Percentiles rank a stretch among this genome's conserved stretches.
Conservation (phyloP, 1,140 invertebrate genomes). For the Halesus radiatus region DNA sequence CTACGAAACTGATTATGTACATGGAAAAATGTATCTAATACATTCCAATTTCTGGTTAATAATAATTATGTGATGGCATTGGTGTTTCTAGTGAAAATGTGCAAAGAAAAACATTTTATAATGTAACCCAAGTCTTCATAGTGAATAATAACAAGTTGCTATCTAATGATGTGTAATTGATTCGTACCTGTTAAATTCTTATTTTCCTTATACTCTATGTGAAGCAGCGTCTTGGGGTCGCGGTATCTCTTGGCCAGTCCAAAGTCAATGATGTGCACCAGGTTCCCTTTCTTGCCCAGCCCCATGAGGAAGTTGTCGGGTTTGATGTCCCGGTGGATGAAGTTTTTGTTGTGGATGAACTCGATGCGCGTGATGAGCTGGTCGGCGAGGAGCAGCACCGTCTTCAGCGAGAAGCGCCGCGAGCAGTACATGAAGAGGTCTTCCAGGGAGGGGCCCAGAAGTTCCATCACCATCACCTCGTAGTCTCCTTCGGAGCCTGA, state of each 20-base stretch:
- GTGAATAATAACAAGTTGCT: too few relatives aligned
- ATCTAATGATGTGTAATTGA: too few relatives aligned
- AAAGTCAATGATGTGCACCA: conserved; percentile 99
- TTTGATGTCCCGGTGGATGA: conserved; percentile 97
- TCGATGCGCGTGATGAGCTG: conserved; percentile 98
- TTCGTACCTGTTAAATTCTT: conserved; percentile 96
- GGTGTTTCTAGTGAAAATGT: too few relatives aligned
- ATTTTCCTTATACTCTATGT: conserved; percentile 98
- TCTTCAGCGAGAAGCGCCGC: conserved; percentile 96
- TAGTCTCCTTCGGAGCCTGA: conserved; percentile 98
- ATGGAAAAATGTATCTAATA: too few relatives aligned
- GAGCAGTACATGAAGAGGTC: conserved; percentile 99
- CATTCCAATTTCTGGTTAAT: too few relatives aligned
- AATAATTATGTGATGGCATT: too few relatives aligned
- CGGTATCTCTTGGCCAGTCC: conserved; percentile 98
- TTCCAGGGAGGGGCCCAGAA: conserved; percentile 96
- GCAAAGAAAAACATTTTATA: too few relatives aligned
- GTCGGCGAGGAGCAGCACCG: conserved; percentile 96
- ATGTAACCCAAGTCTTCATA: too few relatives aligned
- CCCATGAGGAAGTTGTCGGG: conserved; percentile 99
- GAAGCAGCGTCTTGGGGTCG: conserved; percentile 90
- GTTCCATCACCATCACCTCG: conserved; percentile 99
- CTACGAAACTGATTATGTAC: too few relatives aligned
- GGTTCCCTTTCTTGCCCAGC: conserved; percentile 93
- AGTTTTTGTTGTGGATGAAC: conserved; percentile 97